These are phyloP conservation scores for Aegypius monachus DNA, from an alignment of 2,113 vertebrate genomes.

Conservation along the genomic window DNA sequence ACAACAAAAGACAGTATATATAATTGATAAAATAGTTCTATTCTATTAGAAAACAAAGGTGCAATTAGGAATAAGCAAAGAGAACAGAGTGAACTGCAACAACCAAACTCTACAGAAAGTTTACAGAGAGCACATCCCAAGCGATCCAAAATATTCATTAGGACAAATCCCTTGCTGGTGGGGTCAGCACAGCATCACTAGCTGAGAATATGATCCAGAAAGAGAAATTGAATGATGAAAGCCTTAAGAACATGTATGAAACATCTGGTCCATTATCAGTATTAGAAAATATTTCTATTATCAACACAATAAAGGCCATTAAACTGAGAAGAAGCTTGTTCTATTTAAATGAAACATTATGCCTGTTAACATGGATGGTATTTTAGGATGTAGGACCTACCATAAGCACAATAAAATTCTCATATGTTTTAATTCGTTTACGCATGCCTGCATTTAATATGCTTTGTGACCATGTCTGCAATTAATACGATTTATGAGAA, in stretches of 20 bases:
- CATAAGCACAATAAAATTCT: constrained; percentile 70
- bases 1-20: background rate
- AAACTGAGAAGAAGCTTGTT: constrained; percentile 11
- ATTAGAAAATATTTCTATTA: background rate
- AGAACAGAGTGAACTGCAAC: background rate
- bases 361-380: constrained; percentile 4
- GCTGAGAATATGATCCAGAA: background rate
- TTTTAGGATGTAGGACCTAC: constrained; percentile 50
- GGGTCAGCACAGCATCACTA: background rate
- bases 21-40: background rate
- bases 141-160: background rate
- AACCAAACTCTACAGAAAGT: background rate
- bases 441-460: constrained; percentile 78
- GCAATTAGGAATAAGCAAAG: background rate
- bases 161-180: background rate
- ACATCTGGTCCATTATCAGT: constrained; percentile 9
- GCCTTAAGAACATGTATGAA: background rate
- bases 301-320: constrained; percentile 19
- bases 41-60: background rate
- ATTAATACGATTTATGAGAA: constrained; percentile 81
- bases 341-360: constrained; percentile 35
- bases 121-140: background rate
- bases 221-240: background rate
- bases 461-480: constrained; percentile 74
- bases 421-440: constrained; percentile 84